Evolutionary conservation across 2,888 invertebrate species (phyloP), one percentile per base, ranked within the genome.

Genomic region (Nomada hirtipes): DNA sequence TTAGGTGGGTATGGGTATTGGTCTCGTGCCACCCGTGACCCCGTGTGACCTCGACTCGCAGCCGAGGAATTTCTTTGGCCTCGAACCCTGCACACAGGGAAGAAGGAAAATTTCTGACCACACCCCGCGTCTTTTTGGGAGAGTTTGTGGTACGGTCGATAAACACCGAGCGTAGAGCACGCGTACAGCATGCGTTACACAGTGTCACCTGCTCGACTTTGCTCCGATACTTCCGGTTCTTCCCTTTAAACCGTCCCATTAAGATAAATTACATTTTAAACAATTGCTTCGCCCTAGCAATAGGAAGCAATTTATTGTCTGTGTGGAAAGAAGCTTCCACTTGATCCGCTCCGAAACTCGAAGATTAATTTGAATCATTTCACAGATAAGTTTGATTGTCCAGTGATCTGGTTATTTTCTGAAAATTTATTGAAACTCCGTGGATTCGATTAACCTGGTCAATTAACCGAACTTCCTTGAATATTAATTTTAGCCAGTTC

Each of bases 61-160:
- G 36, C 36, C 63, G 55, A 36, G 55, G 36, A 55, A 61, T 61
- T 76, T 84, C 50, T 68, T 68, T 26, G 50, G n/a, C 26, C 64
- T 42, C 50, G 50, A 68, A 42, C n/a, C 42, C 13, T 70, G 36
- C 59, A 72, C 18, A 53, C 26, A 44, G 60, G 26, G 11, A 44
- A 52, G 55, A 75, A 75, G 79, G 65, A 79, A 79, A 79, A 79
- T 76, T 78, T 83, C 76, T 77, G 86, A 85, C 85, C 86, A 86
- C 84, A 84, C 84, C 85, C 84, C 84, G 84, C 65, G 69, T 75
- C 84, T 86, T 86, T 84, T 84, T 78, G 69, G 79, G 47, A 70
- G 82, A 83, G 75, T 82, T 85, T 78, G 57, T 64, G 77, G 52
- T 29, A 82, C 79, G 84, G 82, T 86, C 83, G 85, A 86, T 84